phyloP scores from a whole-genome alignment of 1,140 invertebrate species.

The Ostrea denselamellosa region DNA sequence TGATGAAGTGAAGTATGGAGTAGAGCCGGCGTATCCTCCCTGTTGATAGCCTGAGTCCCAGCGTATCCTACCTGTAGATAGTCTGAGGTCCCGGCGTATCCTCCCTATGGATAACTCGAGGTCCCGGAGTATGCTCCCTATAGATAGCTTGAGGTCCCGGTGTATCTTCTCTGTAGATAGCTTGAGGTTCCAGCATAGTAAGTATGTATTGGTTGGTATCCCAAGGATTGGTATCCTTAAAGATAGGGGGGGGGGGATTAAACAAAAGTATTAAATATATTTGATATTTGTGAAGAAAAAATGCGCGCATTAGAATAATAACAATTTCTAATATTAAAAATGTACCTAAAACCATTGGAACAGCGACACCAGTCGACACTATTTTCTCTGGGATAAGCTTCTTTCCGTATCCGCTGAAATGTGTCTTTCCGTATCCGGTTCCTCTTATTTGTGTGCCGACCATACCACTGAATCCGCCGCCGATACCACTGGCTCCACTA shows the following conservation, averaged over 20 bases:
- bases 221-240: neutral
- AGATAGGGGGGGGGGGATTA: neutral
- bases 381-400: neutral
- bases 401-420: conserved; percentile 10
- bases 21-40: neutral
- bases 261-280: neutral
- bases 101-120: neutral
- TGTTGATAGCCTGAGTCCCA: neutral
- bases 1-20: neutral
- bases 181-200: neutral
- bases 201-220: neutral
- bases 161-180: too few species aligned
- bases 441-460: neutral
- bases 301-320: neutral
- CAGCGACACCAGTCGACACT: neutral
- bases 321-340: neutral
- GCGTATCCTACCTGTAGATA: neutral
- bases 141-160: too few species aligned
- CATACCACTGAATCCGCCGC: neutral
- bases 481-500: neutral
- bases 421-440: neutral
- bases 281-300: neutral
- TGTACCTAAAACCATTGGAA: neutral
- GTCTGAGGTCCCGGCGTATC: neutral
- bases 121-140: too few species aligned